A percentile compares a stretch with the other conserved stretches of the same genome.
These are phyloP conservation scores for Eurypyga helias DNA, from an alignment of 2,113 vertebrate species.

Conservation along the genomic window DNA sequence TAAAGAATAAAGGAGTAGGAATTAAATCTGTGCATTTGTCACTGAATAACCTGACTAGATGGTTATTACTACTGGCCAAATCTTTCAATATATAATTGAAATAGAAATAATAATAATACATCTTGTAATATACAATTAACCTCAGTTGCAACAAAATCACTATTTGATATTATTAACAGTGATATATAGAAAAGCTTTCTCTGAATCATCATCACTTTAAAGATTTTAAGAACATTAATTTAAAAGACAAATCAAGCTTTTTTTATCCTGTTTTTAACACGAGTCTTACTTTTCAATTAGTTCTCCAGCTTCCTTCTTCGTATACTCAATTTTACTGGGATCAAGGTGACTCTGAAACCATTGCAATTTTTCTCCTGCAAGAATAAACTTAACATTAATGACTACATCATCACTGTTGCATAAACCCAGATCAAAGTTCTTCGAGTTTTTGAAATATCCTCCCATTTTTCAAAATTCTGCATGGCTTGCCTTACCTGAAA, in stretches of 20 bases:
- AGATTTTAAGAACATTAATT: neutral
- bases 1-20: neutral
- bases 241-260: neutral
- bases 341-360: slow-evolving; percentile 95
- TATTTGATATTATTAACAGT: neutral
- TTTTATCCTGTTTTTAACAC: neutral
- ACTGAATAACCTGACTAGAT: neutral
- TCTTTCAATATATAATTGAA: too few species aligned
- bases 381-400: slow-evolving; percentile 2
- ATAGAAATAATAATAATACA: too few species aligned
- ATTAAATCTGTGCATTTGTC: neutral
- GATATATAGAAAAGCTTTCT: neutral
- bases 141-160: neutral
- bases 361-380: slow-evolving; percentile 89
- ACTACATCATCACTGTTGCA: neutral
- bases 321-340: slow-evolving; percentile 80
- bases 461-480: neutral
- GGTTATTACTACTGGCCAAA: neutral
- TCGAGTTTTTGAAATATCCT: neutral
- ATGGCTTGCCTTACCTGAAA: neutral
- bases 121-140: neutral
- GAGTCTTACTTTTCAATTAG: slow-evolving; percentile 88
- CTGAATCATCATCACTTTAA: neutral
- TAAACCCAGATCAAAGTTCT: neutral
- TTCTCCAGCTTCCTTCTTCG: slow-evolving; percentile 87